Evolutionary conservation across 2,888 invertebrate species (phyloP).

Genomic region (Meghimatium bilineatum): DNA sequence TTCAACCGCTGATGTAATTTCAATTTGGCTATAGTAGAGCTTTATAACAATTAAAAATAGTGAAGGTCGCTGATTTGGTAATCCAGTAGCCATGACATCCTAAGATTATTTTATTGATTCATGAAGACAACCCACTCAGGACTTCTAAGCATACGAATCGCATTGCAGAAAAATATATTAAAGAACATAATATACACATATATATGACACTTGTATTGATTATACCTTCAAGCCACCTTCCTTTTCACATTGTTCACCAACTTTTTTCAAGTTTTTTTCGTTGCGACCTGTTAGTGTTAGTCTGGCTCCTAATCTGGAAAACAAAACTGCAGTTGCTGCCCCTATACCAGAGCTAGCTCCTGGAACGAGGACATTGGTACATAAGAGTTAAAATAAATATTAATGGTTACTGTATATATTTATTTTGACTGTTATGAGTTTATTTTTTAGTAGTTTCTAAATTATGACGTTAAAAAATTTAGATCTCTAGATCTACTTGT

Average conservation of each 20-base stretch:
- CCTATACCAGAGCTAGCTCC: conserved; percentile 77
- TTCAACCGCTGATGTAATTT: too few relatives aligned
- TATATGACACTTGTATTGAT: too few relatives aligned
- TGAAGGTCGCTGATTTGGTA: too few relatives aligned
- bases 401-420: background rate
- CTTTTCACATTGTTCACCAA: conserved; percentile 66
- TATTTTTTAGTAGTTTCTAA: too few relatives aligned
- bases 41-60: too few relatives aligned
- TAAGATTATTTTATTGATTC: too few relatives aligned
- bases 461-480: background rate
- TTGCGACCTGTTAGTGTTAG: conserved; percentile 74
- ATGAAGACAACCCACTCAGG: too few relatives aligned
- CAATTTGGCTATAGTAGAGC: too few relatives aligned
- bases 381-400: background rate
- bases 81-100: too few relatives aligned
- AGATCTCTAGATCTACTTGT: background rate
- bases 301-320: conserved; percentile 72
- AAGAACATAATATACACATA: too few relatives aligned
- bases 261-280: conserved; percentile 67
- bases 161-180: too few relatives aligned
- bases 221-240: conserved; percentile 52
- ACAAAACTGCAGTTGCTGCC: conserved; percentile 73
- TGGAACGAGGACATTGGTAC: conserved; percentile 42
- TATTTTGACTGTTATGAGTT: background rate
- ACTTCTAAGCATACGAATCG: too few relatives aligned